Evolutionary conservation across 1,140 invertebrate species (phyloP), one percentile per base, ranked within the genome.

Genomic region (Riptortus pedestris): DNA sequence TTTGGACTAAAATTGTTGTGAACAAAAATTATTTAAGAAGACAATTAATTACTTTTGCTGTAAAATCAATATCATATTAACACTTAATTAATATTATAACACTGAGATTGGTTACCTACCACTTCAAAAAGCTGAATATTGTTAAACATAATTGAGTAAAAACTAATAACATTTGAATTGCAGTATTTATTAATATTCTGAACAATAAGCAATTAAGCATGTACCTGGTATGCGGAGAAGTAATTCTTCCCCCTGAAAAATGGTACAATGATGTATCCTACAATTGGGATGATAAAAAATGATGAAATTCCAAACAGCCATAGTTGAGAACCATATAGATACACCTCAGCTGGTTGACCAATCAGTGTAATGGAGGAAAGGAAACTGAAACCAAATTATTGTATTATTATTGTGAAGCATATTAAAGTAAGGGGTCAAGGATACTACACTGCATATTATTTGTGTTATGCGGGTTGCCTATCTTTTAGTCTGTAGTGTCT

Each of bases 311-410:
- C 72, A 38, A 78, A 75, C 16, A 76, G 63, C 71, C 73, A 74
- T 64, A 78, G 73, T 60, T 77, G 71, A 5, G 75, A 72, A 7
- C 79, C 79, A 65, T 71, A 78, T 28, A 70, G 67, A 55, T 82
- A 83, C 12, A 81, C 76, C 69, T 83, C 81, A 0, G 80, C 77
- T 12, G 81, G 81, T 27, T 77, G 79, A 1, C 81, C 81, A 16
- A 83, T 75, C 28, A 83, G 67, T 0, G 80, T 80, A 52, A 83
- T 79, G 48, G 81, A 79, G 0, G 80, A 82, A 72, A 82, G 75
- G 69, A 82, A 82, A 58, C 77, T 80, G 67, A 16, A 58, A 74
- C 70, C 58, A 74, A 2, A 26, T 22, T 28, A 20, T n/a, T 12
- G 9, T 5, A 60, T 7, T 38, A 60, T 14, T 33, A 31, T 33